Evolutionary conservation across 2,797 vertebrate species (phyloP).

Genomic region (Acanthis flammea): DNA sequence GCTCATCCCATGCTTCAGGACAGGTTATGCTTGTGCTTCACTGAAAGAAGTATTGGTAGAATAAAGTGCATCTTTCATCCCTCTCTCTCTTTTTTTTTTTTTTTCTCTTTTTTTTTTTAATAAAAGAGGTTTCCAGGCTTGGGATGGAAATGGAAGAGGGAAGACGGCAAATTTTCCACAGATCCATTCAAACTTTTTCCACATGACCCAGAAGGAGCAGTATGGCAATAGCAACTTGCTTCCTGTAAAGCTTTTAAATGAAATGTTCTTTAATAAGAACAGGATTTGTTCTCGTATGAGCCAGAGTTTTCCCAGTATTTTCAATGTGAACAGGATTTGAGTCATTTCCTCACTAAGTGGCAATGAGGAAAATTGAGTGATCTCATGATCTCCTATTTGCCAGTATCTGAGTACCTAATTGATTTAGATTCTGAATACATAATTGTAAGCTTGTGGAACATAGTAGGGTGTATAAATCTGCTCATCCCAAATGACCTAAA

Average conservation of each 20-base stretch:
- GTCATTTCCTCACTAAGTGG: constrained; percentile 15
- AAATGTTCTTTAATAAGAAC: background rate
- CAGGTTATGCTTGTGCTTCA: background rate
- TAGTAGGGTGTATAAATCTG: background rate
- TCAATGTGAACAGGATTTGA: constrained; percentile 28
- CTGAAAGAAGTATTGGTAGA: background rate
- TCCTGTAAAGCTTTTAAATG: background rate
- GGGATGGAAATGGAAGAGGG: background rate
- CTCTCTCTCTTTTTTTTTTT: background rate
- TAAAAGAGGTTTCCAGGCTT: background rate
- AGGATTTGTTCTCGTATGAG: background rate
- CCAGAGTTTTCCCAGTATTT: background rate
- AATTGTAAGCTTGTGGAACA: background rate
- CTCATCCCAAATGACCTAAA: background rate
- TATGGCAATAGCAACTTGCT: background rate
- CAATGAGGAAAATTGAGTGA: constrained; percentile 5
- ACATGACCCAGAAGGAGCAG: background rate
- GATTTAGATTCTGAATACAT: background rate
- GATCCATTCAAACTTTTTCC: background rate
- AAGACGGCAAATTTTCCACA: background rate
- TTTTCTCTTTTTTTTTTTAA: background rate
- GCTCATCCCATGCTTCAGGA: background rate
- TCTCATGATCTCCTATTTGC: background rate
- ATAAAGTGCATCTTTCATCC: background rate
- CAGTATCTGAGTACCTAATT: constrained; percentile 9